Base-by-base conservation (phyloP, 1,140 invertebrate species). In the Triops longicaudatus region DNA sequence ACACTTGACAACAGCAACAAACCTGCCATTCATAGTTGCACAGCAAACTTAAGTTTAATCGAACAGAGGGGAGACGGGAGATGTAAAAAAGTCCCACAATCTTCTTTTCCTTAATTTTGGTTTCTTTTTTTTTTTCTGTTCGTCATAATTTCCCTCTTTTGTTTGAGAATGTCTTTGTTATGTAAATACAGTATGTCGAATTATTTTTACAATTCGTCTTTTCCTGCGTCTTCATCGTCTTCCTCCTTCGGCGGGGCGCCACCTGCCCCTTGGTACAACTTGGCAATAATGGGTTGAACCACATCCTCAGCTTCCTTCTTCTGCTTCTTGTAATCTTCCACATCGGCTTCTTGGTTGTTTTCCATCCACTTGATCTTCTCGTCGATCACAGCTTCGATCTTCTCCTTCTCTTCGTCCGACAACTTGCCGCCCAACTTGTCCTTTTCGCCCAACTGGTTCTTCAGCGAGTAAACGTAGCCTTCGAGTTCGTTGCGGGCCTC, bases 301-400 rank as follows among this genome's bases (percentile, higher is more conserved):
- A 98, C 90, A 81, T 95, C 92, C 84, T 98, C 96, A 11, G 99
- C 85, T 82, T 96, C 92, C 83, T 99, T 99, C 91, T 99, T 99
- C 83, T 98, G 94, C 83, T 93, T 92, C 83, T 97, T 96, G 86
- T 95, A 95, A 75, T 97, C 95, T 82, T 98, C 95, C 0, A 92
- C 88, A 73, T 98, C 96, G 6, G 94, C 93, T 79, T 99, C 97
- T 80, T 92, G 91, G 85, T 99, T 97, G 79, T 93, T 91, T 85
- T 99, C 98, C 50, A 99, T 86, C 98, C 98, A 99, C 83, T 98
- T 97, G 82, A 99, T 99, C 78, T 95, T 93, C 80, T 97, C 95
- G 79, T 98, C 96, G 81, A 99, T 93, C 26, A 94, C 95, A 80
- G 93, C 91, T 83, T 98, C 97, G 88, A 99, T 96, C 81, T 96